A percentile compares a stretch with the other conserved stretches of the same genome.
These are phyloP conservation scores for Daboia siamensis DNA, from an alignment of 2,113 vertebrate species.

Conservation along the genomic window DNA sequence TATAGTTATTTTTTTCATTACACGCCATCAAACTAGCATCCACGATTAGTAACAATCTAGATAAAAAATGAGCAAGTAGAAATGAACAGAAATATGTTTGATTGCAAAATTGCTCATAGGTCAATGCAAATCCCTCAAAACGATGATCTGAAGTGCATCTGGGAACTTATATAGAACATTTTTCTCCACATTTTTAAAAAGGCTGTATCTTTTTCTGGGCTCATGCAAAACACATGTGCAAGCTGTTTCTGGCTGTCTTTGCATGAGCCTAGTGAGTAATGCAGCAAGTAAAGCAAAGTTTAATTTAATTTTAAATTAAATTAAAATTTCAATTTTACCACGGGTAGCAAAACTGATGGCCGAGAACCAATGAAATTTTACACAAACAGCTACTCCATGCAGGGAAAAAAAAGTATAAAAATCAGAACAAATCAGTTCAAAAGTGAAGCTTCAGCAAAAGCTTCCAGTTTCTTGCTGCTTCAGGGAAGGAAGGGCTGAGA, in stretches of 20 bases:
- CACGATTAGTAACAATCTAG: neutral
- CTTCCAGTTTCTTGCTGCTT: conserved; percentile 33
- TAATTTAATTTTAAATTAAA: too few relatives aligned
- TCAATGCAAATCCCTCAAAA: neutral
- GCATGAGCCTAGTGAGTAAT: neutral
- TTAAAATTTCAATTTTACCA: too few relatives aligned
- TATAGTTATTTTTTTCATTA: neutral
- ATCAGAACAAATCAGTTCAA: conserved; percentile 47
- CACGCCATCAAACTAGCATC: neutral
- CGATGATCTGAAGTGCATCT: neutral
- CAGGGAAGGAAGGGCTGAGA: conserved; percentile 21
- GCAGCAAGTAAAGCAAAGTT: neutral
- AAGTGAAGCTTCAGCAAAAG: conserved; percentile 29
- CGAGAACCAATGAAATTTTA: conserved; percentile 47
- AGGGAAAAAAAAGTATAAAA: conserved; percentile 22
- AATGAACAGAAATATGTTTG: neutral
- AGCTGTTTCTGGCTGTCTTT: neutral
- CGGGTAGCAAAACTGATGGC: conserved; percentile 26
- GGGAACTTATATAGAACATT: neutral
- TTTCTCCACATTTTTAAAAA: neutral
- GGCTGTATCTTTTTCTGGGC: neutral
- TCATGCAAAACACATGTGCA: neutral
- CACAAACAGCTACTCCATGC: conserved; percentile 16
- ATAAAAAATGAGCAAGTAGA: neutral
- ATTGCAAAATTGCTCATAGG: neutral